These are phyloP conservation scores for Plebejus argus DNA, from an alignment of 2,888 invertebrate genomes.

Conservation along the genomic window DNA sequence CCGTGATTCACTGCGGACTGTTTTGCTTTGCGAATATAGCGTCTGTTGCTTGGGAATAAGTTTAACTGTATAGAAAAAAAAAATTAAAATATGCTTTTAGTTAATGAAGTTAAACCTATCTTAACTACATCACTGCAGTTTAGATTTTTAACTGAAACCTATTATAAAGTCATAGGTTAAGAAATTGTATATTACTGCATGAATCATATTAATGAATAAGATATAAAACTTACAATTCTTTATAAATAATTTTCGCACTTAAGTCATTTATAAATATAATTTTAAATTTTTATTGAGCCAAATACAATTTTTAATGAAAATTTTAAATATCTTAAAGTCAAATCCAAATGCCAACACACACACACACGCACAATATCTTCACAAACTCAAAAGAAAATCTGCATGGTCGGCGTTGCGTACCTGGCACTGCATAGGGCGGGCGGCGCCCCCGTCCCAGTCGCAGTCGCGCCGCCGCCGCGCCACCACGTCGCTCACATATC, in stretches of 20 bases:
- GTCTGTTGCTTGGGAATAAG: background rate
- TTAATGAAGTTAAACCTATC: no score
- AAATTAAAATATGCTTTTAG: no score
- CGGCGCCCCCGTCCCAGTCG: conserved; percentile 71
- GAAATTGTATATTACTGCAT: no score
- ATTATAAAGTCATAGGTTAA: no score
- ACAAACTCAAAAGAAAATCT: background rate
- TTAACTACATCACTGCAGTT: no score
- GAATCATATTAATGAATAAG: no score
- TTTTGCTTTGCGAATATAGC: background rate
- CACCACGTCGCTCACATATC: conserved; percentile 56
- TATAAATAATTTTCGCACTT: no score
- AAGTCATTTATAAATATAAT: no score
- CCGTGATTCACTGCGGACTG: background rate
- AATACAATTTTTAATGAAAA: no score
- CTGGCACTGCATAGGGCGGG: conserved; percentile 46
- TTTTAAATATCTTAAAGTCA: background rate
- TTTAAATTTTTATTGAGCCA: no score
- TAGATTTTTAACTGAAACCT: no score
- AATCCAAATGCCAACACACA: background rate
- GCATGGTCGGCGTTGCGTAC: conserved; percentile 18
- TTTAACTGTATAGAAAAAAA: background rate
- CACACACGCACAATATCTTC: background rate
- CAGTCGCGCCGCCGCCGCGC: conserved; percentile 60
- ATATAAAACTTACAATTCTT: no score